Evolutionary conservation across 1,140 invertebrate species (phyloP), one percentile per base, ranked within the genome.

Genomic region (Leptinotarsa lineolata): DNA sequence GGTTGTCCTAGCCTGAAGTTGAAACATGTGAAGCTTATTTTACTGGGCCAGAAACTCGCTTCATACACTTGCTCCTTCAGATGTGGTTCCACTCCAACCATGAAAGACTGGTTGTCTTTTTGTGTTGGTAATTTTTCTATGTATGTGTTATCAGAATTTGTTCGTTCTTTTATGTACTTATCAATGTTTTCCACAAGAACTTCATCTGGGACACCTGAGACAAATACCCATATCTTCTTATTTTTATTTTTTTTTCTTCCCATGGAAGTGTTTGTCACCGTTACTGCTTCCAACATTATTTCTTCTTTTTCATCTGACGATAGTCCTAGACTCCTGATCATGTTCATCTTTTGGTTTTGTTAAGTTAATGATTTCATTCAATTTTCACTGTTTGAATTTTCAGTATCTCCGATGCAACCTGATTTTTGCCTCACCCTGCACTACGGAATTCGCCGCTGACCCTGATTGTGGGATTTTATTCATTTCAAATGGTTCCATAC

Each of bases 101-200:
- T 64, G 21, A 64, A 64, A n/a, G 16, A 64, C 21, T 64, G n/a
- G 21, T 64, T 64, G 20, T 64, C 61, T 64, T 64, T 64, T 64
- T 58, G 54, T 58, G 54, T 58, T 58, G 54, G 54, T 58, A 58
- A 58, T 58, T 13, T 58, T 58, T 58, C 11, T 58, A 58, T 58
- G 54, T 58, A 58, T 58, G 4, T 8, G 18, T 58, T 18, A 6
- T 16, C 54, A 58, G 54, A 58, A 58, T 58, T 58, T 58, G 5
- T 58, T 58, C 48, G 16, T 54, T 54, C 48, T 54, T 54, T 54
- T 54, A 54, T 54, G 48, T 54, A 54, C 48, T 54, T 58, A 58
- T 58, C 54, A 6, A 58, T 58, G 54, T 58, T 58, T 58, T 58
- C 54, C 54, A 58, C 54, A 18, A 58, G 54, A 58, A 58, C 54